These are phyloP conservation scores for Ladona fulva DNA, from an alignment of 1,140 invertebrate species.

Conservation along the genomic window DNA sequence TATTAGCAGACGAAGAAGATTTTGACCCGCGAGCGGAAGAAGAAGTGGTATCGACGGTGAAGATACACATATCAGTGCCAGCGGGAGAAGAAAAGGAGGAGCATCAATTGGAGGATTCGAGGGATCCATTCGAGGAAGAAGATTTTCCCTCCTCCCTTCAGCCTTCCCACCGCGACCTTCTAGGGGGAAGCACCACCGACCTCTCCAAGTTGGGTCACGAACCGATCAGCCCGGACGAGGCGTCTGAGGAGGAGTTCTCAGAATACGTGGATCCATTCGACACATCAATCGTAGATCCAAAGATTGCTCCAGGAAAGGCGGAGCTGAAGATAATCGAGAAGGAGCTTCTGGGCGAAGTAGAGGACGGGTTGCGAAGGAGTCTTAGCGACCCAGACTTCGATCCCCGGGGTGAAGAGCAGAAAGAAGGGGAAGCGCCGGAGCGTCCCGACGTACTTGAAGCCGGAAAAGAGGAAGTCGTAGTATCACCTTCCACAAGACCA, in stretches of 20 bases:
- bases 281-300: slow-evolving; percentile 62
- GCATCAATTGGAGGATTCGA: slow-evolving; percentile 20
- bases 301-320: slow-evolving; percentile 59
- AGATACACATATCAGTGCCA: slow-evolving; percentile 45
- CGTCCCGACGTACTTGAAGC: slow-evolving; percentile 47
- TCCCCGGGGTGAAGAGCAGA: slow-evolving; percentile 18
- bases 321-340: slow-evolving; percentile 70
- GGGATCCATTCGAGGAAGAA: neutral
- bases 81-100: slow-evolving; percentile 28
- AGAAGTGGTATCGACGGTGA: slow-evolving; percentile 38
- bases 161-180: slow-evolving; percentile 46
- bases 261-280: slow-evolving; percentile 75
- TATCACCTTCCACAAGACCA: slow-evolving; percentile 28
- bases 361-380: slow-evolving; percentile 37
- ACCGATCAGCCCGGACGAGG: slow-evolving; percentile 51
- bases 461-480: slow-evolving; percentile 44
- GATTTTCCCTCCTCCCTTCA: slow-evolving; percentile 26
- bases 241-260: slow-evolving; percentile 41
- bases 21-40: slow-evolving; percentile 49
- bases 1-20: slow-evolving; percentile 28
- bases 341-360: slow-evolving; percentile 51
- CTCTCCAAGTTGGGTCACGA: slow-evolving; percentile 56
- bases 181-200: slow-evolving; percentile 66
- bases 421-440: slow-evolving; percentile 16
- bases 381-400: slow-evolving; percentile 42